A percentile compares a stretch with the other conserved stretches of the same genome.
phyloP scores from a whole-genome alignment of 1,140 invertebrate species.

The Plutomurus gul region DNA sequence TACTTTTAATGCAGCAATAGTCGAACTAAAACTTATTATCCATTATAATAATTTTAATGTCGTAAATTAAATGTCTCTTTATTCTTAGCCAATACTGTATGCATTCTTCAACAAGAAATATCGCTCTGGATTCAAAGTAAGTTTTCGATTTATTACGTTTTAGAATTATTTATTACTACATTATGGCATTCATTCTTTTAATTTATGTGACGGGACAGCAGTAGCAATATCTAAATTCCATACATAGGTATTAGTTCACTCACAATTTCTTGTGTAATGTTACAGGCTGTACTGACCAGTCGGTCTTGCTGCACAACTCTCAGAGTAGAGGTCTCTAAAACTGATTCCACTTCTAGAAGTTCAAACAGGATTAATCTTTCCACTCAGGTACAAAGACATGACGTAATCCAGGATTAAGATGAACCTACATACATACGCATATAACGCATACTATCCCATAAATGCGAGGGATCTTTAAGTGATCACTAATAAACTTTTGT shows the following conservation, averaged over 20 bases:
- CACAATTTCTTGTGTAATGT: background rate
- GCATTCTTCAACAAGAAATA: slow-evolving; percentile 54
- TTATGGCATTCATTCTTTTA: too few relatives aligned
- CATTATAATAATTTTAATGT: too few relatives aligned
- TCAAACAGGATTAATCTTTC: slow-evolving; percentile 51
- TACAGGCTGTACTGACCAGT: slow-evolving; percentile 51
- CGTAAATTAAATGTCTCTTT: too few relatives aligned
- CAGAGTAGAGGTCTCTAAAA: slow-evolving; percentile 49
- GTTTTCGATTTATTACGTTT: background rate
- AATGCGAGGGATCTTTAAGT: too few relatives aligned
- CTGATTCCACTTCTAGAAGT: slow-evolving; percentile 48
- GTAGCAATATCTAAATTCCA: too few relatives aligned
- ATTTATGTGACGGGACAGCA: too few relatives aligned
- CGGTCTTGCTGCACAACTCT: slow-evolving; percentile 52
- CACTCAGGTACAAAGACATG: slow-evolving; percentile 5
- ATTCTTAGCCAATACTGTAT: slow-evolving; percentile 46
- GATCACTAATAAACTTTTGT: background rate
- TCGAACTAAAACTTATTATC: too few relatives aligned
- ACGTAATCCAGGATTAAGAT: too few relatives aligned
- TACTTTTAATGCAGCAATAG: too few relatives aligned
- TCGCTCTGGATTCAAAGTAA: slow-evolving; percentile 52
- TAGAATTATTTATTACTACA: background rate
- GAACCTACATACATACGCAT: too few relatives aligned
- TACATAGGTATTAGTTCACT: too few relatives aligned
- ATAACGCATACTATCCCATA: too few relatives aligned